phyloP scores from a whole-genome alignment of 37 sponge, comb jelly and placozoan genomes.

The Oscarella lobularis region DNA sequence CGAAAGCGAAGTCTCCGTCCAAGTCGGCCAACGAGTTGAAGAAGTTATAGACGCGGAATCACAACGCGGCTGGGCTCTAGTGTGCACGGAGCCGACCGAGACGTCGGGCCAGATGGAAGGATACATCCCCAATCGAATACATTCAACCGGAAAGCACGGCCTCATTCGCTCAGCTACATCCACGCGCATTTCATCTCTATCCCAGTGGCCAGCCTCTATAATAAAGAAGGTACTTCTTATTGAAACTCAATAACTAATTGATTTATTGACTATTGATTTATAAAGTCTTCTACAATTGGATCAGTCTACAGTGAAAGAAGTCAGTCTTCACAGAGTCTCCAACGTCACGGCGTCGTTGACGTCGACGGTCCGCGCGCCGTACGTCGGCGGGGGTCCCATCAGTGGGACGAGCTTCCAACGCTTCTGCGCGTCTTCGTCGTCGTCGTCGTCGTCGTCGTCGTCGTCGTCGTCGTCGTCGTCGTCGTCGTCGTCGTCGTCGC shows the following conservation, averaged over 20 bases:
- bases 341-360: neutral
- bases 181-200: neutral
- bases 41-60: neutral
- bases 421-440: too few species aligned
- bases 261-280: too few species aligned
- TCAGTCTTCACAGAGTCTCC: neutral
- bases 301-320: too few species aligned
- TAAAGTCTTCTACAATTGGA: too few species aligned
- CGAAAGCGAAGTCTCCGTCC: neutral
- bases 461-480: too few species aligned
- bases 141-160: neutral
- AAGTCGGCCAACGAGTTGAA: neutral
- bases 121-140: neutral
- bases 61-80: neutral
- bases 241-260: too few species aligned
- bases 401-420: too few species aligned
- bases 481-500: neutral
- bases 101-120: neutral
- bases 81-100: neutral
- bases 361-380: neutral
- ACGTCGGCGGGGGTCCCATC: too few species aligned
- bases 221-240: too few species aligned
- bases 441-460: too few species aligned
- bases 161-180: neutral
- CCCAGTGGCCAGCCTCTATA: neutral